A percentile compares a stretch with the other conserved stretches of the same genome.
These are phyloP conservation scores for Pollimyrus isidori DNA, from an alignment of 2,113 vertebrate genomes.

Conservation along the genomic window DNA sequence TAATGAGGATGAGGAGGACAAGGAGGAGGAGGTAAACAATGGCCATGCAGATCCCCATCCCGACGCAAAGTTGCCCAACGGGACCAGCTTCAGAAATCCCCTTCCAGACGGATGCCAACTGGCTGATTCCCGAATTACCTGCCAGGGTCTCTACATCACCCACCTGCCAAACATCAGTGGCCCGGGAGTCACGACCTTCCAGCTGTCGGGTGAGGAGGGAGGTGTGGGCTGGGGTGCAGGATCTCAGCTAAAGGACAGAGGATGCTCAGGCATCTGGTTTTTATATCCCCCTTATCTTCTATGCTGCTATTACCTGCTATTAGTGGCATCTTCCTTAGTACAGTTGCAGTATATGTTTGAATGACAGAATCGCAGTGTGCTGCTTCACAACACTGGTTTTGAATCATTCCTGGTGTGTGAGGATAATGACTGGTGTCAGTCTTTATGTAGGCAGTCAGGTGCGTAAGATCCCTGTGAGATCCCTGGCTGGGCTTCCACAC, in stretches of 20 bases:
- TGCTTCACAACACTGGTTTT: background rate
- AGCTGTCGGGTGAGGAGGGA: constrained; percentile 58
- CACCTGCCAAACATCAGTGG: constrained; percentile 57
- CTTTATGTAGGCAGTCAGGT: constrained; percentile 61
- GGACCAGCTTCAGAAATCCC: constrained; percentile 32
- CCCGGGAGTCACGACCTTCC: constrained; percentile 54
- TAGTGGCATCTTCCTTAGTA: background rate
- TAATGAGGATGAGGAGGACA: constrained; percentile 26
- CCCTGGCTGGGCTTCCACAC: constrained; percentile 55
- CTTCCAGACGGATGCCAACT: constrained; percentile 53
- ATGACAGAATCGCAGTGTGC: background rate
- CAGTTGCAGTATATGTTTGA: background rate
- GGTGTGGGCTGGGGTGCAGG: background rate
- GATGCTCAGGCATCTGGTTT: background rate
- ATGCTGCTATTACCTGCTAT: background rate
- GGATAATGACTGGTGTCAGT: background rate
- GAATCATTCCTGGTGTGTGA: background rate
- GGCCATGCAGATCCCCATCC: constrained; percentile 37
- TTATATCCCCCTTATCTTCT: background rate
- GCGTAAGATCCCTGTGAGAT: constrained; percentile 40
- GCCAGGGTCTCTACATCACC: constrained; percentile 54
- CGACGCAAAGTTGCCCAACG: constrained; percentile 38
- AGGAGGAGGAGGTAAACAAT: constrained; percentile 20
- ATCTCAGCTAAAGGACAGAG: background rate
- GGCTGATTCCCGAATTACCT: constrained; percentile 50